phyloP scores from a whole-genome alignment of 92 coral and sea anemone genomes.

The Phenganax stokvisi region DNA sequence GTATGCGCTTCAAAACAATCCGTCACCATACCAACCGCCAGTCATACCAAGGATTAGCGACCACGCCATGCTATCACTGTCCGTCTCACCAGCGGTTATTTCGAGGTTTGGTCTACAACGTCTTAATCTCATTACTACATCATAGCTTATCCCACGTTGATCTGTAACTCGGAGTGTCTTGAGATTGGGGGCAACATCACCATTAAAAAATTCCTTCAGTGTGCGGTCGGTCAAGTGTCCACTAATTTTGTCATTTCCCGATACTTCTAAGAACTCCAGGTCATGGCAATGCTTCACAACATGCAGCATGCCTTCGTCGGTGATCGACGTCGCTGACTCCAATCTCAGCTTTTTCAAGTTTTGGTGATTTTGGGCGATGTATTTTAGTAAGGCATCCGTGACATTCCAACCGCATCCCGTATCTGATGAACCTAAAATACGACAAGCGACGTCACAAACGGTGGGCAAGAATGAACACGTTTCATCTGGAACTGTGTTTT shows the following conservation, averaged over 20 bases:
- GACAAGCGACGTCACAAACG: conserved; percentile 59
- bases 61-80: conserved; percentile 88
- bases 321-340: conserved; percentile 71
- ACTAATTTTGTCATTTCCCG: conserved; percentile 79
- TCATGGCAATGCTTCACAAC: conserved; percentile 65
- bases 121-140: conserved; percentile 82
- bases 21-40: conserved; percentile 88
- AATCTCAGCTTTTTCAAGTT: conserved; percentile 76
- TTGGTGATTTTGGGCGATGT: conserved; percentile 83
- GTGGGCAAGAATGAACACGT: conserved; percentile 44
- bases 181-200: conserved; percentile 61
- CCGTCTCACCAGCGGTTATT: conserved; percentile 87
- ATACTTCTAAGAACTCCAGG: conserved; percentile 79
- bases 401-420: conserved; percentile 74
- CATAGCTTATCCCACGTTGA: conserved; percentile 66
- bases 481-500: background rate
- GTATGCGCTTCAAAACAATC: conserved; percentile 47
- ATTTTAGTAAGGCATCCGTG: conserved; percentile 63
- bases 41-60: conserved; percentile 89
- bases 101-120: conserved; percentile 86
- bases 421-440: conserved; percentile 70
- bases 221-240: conserved; percentile 73
- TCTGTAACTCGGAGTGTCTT: conserved; percentile 68
- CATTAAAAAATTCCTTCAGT: conserved; percentile 68
- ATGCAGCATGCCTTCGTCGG: conserved; percentile 68